These are phyloP conservation scores for Columba janthina DNA, from an alignment of 2,113 vertebrate species.

Conservation along the genomic window DNA sequence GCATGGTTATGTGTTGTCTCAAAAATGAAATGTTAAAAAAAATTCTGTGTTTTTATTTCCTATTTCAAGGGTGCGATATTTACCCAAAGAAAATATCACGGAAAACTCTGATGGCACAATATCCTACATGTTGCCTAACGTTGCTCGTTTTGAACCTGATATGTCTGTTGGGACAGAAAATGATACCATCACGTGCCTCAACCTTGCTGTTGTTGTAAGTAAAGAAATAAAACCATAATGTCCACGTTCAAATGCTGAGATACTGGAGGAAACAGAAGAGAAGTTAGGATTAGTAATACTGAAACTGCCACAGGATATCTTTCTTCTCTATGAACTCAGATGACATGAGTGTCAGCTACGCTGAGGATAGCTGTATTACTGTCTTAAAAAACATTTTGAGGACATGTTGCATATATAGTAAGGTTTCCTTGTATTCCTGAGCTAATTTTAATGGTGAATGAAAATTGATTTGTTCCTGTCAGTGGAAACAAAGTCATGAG, in stretches of 20 bases:
- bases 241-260: neutral
- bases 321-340: neutral
- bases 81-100: slow-evolving; percentile 85
- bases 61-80: slow-evolving; percentile 82
- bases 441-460: neutral
- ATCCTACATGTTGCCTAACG: slow-evolving; percentile 79
- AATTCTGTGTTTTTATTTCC: neutral
- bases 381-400: neutral
- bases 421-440: neutral
- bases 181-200: slow-evolving; percentile 82
- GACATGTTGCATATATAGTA: neutral
- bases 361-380: neutral
- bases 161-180: slow-evolving; percentile 86
- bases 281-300: neutral
- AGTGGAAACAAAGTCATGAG: neutral
- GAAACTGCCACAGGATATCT: neutral
- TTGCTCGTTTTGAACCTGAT: slow-evolving; percentile 82
- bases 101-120: slow-evolving; percentile 71
- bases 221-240: neutral
- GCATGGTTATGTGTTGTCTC: neutral
- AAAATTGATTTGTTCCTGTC: neutral
- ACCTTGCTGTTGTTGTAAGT: slow-evolving; percentile 91
- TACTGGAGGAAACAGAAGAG: neutral
- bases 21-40: neutral
- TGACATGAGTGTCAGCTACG: neutral